Base-by-base conservation (phyloP, 2,797 vertebrate genomes). In the Eulemur albifrons region DNA sequence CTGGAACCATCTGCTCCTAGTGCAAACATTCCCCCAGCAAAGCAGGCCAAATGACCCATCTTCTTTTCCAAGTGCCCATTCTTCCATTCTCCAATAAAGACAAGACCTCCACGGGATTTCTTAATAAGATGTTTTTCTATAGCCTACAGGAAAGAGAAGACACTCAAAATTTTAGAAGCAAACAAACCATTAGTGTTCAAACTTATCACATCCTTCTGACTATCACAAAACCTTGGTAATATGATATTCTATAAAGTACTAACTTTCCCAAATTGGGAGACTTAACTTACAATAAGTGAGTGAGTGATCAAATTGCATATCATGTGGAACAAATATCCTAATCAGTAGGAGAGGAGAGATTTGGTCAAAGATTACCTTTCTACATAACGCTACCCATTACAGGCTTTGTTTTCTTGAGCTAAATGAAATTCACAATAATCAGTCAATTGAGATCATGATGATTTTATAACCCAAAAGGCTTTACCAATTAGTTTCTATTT, bases 11-110 rank as follows among this genome's bases (percentile, higher is more conserved):
- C 99, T 43, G 99, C 99, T 82, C 99, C 99, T 93, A 99, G 97
- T 4, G 99, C 99, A 96, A 99, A 99, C 99, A 99, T 99, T 97
- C 99, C 99, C 1, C 99, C 99, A 48, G 99, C 99, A 96, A 99
- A 99, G 97, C 99, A 99, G 73, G 99, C 99, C 98, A 99, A 98
- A 98, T 99, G 99, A 84, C 99, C 99, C 99, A 99, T 99, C 98
- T 99, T 99, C 97, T 99, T 99, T 98, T 99, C 99, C 97, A 99
- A 99, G 98, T 99, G 99, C 9, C 99, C 99, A 0, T 99, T 99
- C 98, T 99, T 99, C 99, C 99, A 99, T 97, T 99, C 99, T 0
- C 99, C 99, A 48, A 99, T 99, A 97, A 99, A 99, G 2, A 99
- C 99, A 96, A 99, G 99, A 9, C 99, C 99, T 43, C 99, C 99